These are phyloP conservation scores for Acleris cristana DNA, from an alignment of 2,888 invertebrate species.

Conservation along the genomic window DNA sequence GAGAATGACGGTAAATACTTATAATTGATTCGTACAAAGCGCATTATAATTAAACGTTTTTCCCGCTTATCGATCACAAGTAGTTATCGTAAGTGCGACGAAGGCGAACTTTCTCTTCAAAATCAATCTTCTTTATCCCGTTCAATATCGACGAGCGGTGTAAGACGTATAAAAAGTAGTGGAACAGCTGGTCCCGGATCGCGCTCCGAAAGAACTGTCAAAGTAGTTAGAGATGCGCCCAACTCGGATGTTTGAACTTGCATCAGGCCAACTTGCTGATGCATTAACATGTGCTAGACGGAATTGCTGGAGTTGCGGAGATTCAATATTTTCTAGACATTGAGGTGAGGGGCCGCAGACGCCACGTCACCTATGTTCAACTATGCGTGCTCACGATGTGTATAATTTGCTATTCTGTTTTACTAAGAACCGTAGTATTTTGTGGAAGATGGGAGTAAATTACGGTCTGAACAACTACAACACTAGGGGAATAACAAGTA, in stretches of 20 bases:
- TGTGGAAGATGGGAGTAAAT: too few relatives aligned
- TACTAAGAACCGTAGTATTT: neutral
- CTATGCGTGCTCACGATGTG: neutral
- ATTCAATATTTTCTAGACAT: constrained; percentile 37
- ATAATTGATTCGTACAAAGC: too few relatives aligned
- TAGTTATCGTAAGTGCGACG: constrained; percentile 20
- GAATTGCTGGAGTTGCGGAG: constrained; percentile 54
- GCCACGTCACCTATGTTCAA: constrained; percentile 21
- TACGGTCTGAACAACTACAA: too few relatives aligned
- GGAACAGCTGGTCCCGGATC: constrained; percentile 60
- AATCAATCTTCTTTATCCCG: constrained; percentile 36
- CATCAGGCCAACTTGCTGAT: constrained; percentile 49
- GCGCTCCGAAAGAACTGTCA: constrained; percentile 56
- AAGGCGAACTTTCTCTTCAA: constrained; percentile 28
- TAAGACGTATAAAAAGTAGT: constrained; percentile 46
- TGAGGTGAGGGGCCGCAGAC: constrained; percentile 21
- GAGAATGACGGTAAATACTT: too few relatives aligned
- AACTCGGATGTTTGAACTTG: constrained; percentile 64
- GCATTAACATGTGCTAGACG: constrained; percentile 42
- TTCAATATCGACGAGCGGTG: constrained; percentile 38
- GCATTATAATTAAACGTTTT: neutral
- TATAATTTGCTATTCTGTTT: neutral
- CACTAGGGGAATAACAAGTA: too few relatives aligned
- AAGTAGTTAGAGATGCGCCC: constrained; percentile 60
- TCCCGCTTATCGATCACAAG: constrained; percentile 10